Conservation (phyloP, 2,888 invertebrate species). For the Tetranychus piercei region DNA sequence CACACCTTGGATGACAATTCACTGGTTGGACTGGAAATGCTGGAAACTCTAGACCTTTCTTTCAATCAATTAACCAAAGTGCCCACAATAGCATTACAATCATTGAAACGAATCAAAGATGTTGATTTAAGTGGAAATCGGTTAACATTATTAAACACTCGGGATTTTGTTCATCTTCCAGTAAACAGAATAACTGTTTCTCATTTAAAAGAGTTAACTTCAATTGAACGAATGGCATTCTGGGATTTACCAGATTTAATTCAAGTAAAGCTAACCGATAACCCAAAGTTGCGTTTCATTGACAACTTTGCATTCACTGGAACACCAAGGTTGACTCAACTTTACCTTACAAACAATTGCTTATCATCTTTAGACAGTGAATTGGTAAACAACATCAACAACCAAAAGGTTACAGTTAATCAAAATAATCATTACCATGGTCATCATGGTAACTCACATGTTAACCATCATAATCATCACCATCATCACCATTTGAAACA, state of each 20-base stretch:
- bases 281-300: conserved; percentile 33
- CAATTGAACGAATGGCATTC: conserved; percentile 34
- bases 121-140: conserved; percentile 28
- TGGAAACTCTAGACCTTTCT: conserved; percentile 27
- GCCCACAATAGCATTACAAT: conserved; percentile 23
- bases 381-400: conserved; percentile 28
- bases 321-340: conserved; percentile 30
- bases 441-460: not conserved
- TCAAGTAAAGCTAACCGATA: conserved; percentile 33
- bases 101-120: conserved; percentile 23
- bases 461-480: not conserved
- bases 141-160: conserved; percentile 25
- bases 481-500: not conserved
- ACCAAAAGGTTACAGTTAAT: conserved; percentile 10
- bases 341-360: conserved; percentile 34
- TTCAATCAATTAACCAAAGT: conserved; percentile 24
- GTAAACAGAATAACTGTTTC: conserved; percentile 32
- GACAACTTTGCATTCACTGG: conserved; percentile 33
- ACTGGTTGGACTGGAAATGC: conserved; percentile 30
- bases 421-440: not conserved
- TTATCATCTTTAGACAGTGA: conserved; percentile 32
- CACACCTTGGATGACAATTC: conserved; percentile 29
- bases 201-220: conserved; percentile 31
- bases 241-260: conserved; percentile 31
- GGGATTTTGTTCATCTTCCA: conserved; percentile 29